Conservation (phyloP, 2,113 vertebrate genomes). For the Archocentrus centrarchus region DNA sequence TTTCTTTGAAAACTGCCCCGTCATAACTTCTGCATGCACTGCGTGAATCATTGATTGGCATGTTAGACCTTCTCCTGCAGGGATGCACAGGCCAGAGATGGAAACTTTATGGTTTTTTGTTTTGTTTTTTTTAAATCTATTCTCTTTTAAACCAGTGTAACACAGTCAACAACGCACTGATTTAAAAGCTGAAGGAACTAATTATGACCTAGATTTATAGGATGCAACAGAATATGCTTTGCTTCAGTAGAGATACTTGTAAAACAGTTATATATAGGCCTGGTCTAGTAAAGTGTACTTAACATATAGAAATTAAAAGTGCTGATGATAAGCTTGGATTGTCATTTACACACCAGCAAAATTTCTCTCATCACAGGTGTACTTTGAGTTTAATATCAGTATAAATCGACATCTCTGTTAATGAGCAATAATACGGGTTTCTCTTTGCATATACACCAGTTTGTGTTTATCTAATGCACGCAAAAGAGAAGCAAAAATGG, state of each 20-base stretch:
- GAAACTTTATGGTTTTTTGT: conserved; percentile 24
- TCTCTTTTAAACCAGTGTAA: background rate
- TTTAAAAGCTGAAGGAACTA: background rate
- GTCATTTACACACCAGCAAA: background rate
- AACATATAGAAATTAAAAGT: background rate
- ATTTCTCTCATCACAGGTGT: background rate
- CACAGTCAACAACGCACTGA: background rate
- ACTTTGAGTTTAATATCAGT: background rate
- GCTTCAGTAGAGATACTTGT: background rate
- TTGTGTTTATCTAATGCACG: background rate
- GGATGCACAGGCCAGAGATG: background rate
- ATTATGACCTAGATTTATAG: background rate
- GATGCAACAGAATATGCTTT: background rate
- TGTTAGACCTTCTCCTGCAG: conserved; percentile 16
- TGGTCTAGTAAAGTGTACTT: background rate
- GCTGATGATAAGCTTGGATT: background rate
- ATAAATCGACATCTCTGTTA: background rate
- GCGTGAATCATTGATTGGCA: conserved; percentile 31
- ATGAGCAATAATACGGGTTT: background rate
- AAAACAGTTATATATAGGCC: background rate
- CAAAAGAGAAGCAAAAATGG: background rate
- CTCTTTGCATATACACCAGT: background rate
- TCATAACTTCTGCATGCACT: conserved; percentile 56
- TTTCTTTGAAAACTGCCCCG: conserved; percentile 55
- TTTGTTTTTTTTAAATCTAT: background rate